Conservation (phyloP, 2,888 invertebrate species). For the Incurvaria masculella region DNA sequence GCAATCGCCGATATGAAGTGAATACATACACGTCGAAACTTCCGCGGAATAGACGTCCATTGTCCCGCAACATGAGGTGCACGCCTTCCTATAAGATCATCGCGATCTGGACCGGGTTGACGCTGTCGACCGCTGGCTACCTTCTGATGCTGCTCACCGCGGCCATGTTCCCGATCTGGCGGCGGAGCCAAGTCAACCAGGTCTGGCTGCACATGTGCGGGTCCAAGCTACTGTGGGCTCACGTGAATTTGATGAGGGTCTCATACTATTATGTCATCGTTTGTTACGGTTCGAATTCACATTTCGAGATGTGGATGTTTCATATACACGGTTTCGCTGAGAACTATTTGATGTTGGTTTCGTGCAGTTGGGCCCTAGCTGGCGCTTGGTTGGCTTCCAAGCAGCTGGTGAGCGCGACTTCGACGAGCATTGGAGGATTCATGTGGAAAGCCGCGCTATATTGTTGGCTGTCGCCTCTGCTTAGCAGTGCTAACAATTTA, state of each 20-base stretch:
- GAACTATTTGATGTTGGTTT: neutral
- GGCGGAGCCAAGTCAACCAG: neutral
- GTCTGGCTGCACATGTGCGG: neutral
- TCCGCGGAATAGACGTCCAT: too few relatives aligned
- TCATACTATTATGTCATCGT: too few relatives aligned
- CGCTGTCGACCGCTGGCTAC: neutral
- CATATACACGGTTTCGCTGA: neutral
- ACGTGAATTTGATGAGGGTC: neutral
- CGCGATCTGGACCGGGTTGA: too few relatives aligned
- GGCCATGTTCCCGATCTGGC: neutral
- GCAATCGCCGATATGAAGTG: too few relatives aligned
- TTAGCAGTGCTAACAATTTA: too few relatives aligned
- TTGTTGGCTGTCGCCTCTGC: neutral
- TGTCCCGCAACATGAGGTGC: too few relatives aligned
- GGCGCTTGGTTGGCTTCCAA: neutral
- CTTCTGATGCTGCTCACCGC: neutral
- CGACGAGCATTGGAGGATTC: neutral
- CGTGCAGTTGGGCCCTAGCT: neutral
- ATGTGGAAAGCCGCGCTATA: neutral
- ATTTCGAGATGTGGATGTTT: neutral
- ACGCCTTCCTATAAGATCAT: too few relatives aligned
- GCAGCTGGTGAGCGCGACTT: neutral
- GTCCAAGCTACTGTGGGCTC: neutral
- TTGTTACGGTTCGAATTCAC: neutral
- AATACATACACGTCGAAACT: too few relatives aligned